Base-by-base conservation (phyloP, 2,888 invertebrate genomes). In the Chymomyza procnemis region DNA sequence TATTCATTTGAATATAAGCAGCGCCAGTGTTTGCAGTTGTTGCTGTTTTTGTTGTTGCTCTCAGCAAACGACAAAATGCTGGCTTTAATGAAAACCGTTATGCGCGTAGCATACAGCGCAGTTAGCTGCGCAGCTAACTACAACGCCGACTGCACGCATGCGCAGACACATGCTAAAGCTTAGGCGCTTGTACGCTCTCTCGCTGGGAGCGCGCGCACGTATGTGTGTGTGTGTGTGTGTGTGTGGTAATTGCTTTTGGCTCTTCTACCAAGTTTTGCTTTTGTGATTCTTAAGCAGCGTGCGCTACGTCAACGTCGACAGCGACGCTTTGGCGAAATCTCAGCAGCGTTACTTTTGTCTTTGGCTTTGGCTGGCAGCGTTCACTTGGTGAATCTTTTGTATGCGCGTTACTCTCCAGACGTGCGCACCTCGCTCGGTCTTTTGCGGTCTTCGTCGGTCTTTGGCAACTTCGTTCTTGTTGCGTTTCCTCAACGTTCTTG, bases 61-160 rank as follows among this genome's bases (percentile, higher is more conserved):
- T 75, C 65, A 26, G 6, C 26, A 26, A 6, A 6, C 26, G 26
- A 26, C 26, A 26, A 26, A 26, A 26, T 26, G 64, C 79, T 90
- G 90, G 89, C 90, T 89, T 90, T 89, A 90, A 89, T 90, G 89
- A 84, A 89, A 90, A 90, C 90, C 90, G 90, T 90, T 90, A 90
- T 89, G 82, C 87, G 88, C 88, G 80, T 74, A 71, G 69, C 64
- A 75, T 69, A 61, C 66, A 76, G 71, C 77, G 77, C 19, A 41
- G 22, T 18, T 26, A 41, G 18, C 47, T 12, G 54, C 60, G 52
- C 19, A 5, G 30, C 12, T 26, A 12, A 72, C 34, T 69, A 54
- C 71, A 34, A 52, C 50, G 64, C 34, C 65, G 58, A 34, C 79
- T 64, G n/a, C 73, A 86, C 85, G 86, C 79, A 77, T 78, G 79